Evolutionary conservation across 2,888 invertebrate genomes (phyloP).

Genomic region (Halocaridina rubra): DNA sequence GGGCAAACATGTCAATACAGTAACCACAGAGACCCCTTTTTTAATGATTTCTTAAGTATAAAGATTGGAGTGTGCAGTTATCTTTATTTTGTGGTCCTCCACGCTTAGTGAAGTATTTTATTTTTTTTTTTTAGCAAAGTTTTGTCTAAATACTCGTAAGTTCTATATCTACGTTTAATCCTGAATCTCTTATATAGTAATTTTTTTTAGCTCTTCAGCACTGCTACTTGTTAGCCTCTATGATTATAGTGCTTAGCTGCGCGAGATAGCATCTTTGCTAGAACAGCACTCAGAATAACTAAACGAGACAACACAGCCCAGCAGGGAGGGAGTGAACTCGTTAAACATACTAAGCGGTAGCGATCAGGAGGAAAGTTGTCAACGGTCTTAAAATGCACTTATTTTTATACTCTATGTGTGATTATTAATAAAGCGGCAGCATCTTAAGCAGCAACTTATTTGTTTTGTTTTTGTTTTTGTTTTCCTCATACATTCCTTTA

Average conservation of each 20-base stretch:
- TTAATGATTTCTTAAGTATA: too few species aligned
- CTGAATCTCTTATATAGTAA: too few species aligned
- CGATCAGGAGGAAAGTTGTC: constrained; percentile 45
- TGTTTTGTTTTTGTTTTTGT: constrained; percentile 19
- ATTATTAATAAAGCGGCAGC: constrained; percentile 43
- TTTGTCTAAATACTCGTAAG: too few species aligned
- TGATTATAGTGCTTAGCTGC: background rate
- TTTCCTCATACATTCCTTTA: background rate
- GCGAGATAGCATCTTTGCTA: background rate
- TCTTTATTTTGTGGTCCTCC: too few species aligned
- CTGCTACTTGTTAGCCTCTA: background rate
- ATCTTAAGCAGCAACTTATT: constrained; percentile 35
- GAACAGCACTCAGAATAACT: background rate
- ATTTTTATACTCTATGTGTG: too few species aligned
- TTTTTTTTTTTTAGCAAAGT: too few species aligned
- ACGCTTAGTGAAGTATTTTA: too few species aligned
- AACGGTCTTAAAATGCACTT: constrained; percentile 23
- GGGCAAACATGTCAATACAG: too few species aligned
- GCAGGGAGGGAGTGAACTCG: background rate
- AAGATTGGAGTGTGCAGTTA: too few species aligned
- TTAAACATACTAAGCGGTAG: constrained; percentile 53
- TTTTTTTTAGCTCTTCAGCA: too few species aligned
- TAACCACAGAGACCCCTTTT: background rate
- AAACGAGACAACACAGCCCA: background rate
- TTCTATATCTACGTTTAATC: background rate